Evolutionary conservation across 2,797 vertebrate genomes (phyloP), one percentile per base, ranked within the genome.

Genomic region (Phataginus tetradactyla): DNA sequence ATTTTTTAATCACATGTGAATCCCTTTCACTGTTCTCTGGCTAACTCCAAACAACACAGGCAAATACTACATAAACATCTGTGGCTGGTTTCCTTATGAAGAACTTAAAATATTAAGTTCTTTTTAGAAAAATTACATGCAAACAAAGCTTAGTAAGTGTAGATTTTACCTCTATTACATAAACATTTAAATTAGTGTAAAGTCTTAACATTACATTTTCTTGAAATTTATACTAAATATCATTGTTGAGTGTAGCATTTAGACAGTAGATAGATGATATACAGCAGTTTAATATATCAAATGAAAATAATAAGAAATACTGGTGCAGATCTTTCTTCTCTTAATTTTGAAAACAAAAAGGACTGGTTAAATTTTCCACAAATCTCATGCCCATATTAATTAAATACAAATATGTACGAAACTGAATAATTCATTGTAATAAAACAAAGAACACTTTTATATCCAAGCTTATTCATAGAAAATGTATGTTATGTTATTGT

Each of bases 341-440:
- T 29, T 80, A 68, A 64, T 71, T 93, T 80, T 90, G 29, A 93
- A 78, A 89, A 64, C 37, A 49, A 1, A 20, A 85, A 66, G 20
- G 39, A 53, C 21, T 13, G 29, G 17, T 10, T 2, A 51, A 72
- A 80, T 72, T 72, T 49, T 49, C 9, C 39, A 29, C 66, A 66
- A 61, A 39, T 29, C 27, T 64, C 49, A 78, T 57, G 21, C 51
- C 3, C 9, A 11, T 53, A 49, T 89, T 55, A 72, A 85, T 79
- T 85, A 89, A 83, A 74, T 90, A 53, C 42, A 75, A 96, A 64
- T 64, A 79, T 29, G 5, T 42, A 66, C 53, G 20, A 85, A 93
- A 17, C 7, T 64, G 39, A 79, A 90, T 72, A 86, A 90, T 42
- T 80, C 66, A 80, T 17, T 42, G 12, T 51, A 29, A 66, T 10